Base-by-base conservation (phyloP, 2,888 invertebrate species). In the Melitaea athalia region DNA sequence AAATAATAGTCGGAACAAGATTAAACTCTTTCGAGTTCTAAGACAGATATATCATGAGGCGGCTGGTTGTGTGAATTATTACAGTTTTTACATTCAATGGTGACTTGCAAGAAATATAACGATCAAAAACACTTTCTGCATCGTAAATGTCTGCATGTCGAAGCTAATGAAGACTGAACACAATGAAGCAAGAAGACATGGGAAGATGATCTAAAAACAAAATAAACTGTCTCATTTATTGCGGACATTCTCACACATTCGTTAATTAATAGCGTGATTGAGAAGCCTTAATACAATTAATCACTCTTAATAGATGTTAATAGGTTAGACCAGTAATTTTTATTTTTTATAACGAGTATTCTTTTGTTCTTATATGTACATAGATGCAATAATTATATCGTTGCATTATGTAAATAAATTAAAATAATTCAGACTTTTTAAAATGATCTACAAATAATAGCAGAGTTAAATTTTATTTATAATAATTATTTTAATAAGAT, bases 171-270 rank as follows among this genome's bases (percentile, higher is more conserved):
- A 66, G 67, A 71, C 63, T 38, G 67, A 59, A 74, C 61, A 77
- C 77, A 77, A 77, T 77, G 70, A 70, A 60, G 68, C 71, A 70
- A 71, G 74, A 74, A 74, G 68, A 72, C 72, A 74, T 74, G 74
- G 73, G 74, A 66, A 72, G 72, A 72, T 70, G 68, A 69, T 74
- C 75, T 71, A 75, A 77, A 77, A 76, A 74, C 74, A 75, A 71
- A 78, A 74, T 74, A 76, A 79, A 76, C 73, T 75, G 76, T 76
- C 74, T 73, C 69, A 74, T 74, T 79, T 77, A 77, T 77, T 76
- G 75, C 71, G 69, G 72, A 73, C 74, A 80, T 86, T 85, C 85
- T 81, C 86, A 86, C 83, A 83, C 81, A 78, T 83, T 80, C 77
- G 78, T 79, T 78, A 77, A 78, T 77, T 76, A 77, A 77, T 78